Conservation (phyloP, 2,888 invertebrate species). For the Lingula anatina region DNA sequence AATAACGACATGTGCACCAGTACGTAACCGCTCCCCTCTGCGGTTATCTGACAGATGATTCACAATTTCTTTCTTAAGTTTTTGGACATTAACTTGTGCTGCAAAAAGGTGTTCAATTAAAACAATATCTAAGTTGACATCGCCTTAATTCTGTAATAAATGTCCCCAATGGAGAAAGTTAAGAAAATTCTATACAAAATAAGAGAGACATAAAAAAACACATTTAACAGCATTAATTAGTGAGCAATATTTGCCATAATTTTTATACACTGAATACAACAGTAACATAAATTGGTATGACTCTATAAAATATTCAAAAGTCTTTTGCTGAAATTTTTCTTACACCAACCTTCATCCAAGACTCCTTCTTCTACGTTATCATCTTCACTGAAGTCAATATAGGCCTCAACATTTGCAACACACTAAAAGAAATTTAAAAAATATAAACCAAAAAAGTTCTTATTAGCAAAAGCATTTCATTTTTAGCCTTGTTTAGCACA, state of each 20-base stretch:
- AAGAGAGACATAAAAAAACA: no score
- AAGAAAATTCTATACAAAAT: no score
- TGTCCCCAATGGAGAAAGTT: no score
- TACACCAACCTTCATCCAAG: constrained; percentile 55
- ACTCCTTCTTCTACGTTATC: constrained; percentile 63
- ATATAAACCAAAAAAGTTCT: no score
- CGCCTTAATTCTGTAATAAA: no score
- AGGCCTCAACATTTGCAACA: constrained; percentile 71
- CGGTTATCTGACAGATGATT: constrained; percentile 65
- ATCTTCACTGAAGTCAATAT: constrained; percentile 80
- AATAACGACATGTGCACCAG: constrained; percentile 70
- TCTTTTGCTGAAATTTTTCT: not conserved
- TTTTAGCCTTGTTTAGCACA: no score
- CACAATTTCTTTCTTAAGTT: constrained; percentile 26
- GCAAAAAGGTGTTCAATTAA: no score
- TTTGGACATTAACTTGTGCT: constrained; percentile 22
- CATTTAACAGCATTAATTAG: no score
- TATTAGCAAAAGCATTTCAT: no score
- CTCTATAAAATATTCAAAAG: not conserved
- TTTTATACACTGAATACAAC: not conserved
- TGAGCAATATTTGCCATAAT: no score
- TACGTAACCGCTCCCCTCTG: constrained; percentile 68
- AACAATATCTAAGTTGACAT: no score
- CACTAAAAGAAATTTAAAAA: constrained; percentile 51
- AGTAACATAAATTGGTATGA: not conserved